A percentile compares a stretch with the other conserved stretches of the same genome.
Evolutionary conservation across 2,113 vertebrate species (phyloP).

Genomic region (Megaceryle torquata): DNA sequence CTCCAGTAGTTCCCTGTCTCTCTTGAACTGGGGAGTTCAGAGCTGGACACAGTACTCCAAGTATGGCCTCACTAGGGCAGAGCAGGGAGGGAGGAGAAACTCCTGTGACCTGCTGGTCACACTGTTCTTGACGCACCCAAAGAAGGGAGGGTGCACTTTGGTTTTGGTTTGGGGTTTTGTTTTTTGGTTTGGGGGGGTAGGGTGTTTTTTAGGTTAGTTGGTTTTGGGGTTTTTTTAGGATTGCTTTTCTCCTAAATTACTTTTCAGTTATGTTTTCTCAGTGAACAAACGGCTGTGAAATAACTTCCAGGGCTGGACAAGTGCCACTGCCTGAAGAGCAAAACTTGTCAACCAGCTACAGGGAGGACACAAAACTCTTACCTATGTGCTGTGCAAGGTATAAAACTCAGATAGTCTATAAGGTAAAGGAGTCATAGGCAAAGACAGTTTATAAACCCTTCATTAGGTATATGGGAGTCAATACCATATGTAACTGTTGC

Average conservation of each 20-base stretch:
- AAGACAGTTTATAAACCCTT: background rate
- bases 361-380: background rate
- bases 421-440: background rate
- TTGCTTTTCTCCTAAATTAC: background rate
- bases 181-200: too few species aligned
- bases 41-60: too few species aligned
- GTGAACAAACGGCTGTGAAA: background rate
- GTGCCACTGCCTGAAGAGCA: background rate
- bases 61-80: too few species aligned
- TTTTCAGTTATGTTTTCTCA: background rate
- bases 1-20: too few species aligned
- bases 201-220: too few species aligned
- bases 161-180: too few species aligned
- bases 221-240: background rate
- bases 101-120: too few species aligned
- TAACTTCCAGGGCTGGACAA: background rate
- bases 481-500: background rate
- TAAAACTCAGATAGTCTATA: background rate
- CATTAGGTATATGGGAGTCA: background rate
- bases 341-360: background rate
- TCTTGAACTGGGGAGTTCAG: too few species aligned
- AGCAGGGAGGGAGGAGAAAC: too few species aligned
- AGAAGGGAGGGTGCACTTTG: too few species aligned
- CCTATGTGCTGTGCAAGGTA: background rate
- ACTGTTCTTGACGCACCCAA: too few species aligned